phyloP scores from a whole-genome alignment of 2,888 invertebrate genomes.

The Drosophila affinis region DNA sequence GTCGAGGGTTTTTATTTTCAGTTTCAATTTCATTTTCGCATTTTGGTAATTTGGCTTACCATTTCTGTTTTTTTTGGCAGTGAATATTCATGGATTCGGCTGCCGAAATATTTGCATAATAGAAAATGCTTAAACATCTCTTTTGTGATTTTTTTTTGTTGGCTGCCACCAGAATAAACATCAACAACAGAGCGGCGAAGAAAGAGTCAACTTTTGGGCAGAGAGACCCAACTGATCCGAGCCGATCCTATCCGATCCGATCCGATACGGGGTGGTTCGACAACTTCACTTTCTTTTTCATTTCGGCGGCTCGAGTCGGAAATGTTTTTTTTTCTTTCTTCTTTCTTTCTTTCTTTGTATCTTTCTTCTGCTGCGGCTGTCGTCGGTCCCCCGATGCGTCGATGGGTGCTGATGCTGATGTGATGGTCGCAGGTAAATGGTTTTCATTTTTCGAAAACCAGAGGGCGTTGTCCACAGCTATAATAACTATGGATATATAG shows the following conservation, averaged over 20 bases:
- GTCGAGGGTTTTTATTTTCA: constrained; percentile 3
- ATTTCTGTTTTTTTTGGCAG: constrained; percentile 3
- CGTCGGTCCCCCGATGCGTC: not conserved
- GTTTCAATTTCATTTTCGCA: constrained; percentile 20
- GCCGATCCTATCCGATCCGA: not conserved
- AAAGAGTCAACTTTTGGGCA: not conserved
- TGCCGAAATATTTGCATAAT: constrained; percentile 58
- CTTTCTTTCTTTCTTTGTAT: constrained; percentile 6
- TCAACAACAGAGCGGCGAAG: constrained; percentile 9
- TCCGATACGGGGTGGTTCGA: constrained; percentile 24
- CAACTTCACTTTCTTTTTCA: constrained; percentile 72
- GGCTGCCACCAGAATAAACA: constrained; percentile 39
- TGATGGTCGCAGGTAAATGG: constrained; percentile 5
- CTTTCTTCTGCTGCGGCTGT: not conserved
- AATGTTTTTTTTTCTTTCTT: constrained; percentile 10
- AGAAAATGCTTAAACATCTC: constrained; percentile 42
- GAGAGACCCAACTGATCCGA: not conserved
- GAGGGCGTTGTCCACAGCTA: constrained; percentile 1
- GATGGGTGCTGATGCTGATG: constrained; percentile 5
- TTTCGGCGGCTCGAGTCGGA: constrained; percentile 30
- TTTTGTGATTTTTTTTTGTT: constrained; percentile 21
- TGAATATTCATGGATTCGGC: constrained; percentile 27
- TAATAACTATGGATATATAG: not conserved
- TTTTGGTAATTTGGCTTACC: not conserved
- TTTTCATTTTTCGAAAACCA: constrained; percentile 11